Base-by-base conservation (phyloP, 2,888 invertebrate genomes). In the Nomada fabriciana region DNA sequence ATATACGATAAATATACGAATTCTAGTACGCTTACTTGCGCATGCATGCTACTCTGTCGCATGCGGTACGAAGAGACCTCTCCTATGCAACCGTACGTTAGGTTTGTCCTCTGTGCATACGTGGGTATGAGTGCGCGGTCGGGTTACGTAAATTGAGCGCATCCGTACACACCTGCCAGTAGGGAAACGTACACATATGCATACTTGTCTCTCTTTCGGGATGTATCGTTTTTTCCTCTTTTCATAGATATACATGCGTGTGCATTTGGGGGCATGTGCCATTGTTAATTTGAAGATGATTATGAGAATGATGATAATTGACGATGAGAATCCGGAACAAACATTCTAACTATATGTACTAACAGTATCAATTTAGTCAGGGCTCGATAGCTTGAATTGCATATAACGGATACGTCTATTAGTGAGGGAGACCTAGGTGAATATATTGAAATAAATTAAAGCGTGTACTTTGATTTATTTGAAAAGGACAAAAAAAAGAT, bases 181-280 rank as follows among this genome's bases (percentile, higher is more conserved):
- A 52, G 25, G 42, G 59, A 77, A 57, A 70, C 52, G 61, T 55
- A 79, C 53, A 69, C 78, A 70, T 36, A 75, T 60, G 59, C 50
- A 55, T 57, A 59, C 42, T 59, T 63, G 59, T 60, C 60, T 69
- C 70, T 69, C 70, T 70, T 78, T 80, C 79, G 79, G 78, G 79
- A 63, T 70, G 52, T 53, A 76, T 76, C 50, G 67, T 69, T 64
- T 57, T 42, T 43, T 63, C 64, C 57, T 29, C 20, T 50, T 15
- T 63, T 43, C 42, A 43, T 25, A 15, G 47, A 53, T 47, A 71
- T 52, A 73, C 43, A 69, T 36, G 63, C 57, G 80, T 80, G 80
- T 80, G 80, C 80, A 80, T 79, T 71, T 29, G 80, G 80, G 36
- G 80, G 72, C 80, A 73, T 80, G 80, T 80, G 80, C 80, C 80